phyloP scores from a whole-genome alignment of 2,113 vertebrate genomes.

The Kryptolebias marmoratus region DNA sequence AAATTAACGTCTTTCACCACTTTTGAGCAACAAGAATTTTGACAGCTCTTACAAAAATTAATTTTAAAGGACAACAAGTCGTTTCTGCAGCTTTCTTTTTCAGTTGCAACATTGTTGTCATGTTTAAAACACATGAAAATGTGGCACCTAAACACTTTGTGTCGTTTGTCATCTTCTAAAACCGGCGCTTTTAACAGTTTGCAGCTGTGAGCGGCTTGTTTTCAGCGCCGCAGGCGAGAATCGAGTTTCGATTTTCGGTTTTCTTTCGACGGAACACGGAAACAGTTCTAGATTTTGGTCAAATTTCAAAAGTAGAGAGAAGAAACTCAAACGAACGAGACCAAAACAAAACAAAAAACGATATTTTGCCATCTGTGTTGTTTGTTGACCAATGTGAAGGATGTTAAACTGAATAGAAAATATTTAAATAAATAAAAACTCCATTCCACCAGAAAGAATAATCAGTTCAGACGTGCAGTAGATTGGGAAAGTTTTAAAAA shows the following conservation, averaged over 20 bases:
- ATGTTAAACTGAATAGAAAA: no score
- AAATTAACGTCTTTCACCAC: not conserved
- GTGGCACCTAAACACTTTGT: not conserved
- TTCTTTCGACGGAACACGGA: not conserved
- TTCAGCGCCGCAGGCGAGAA: not conserved
- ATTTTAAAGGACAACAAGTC: no score
- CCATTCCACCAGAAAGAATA: no score
- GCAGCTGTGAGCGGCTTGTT: slow-evolving; percentile 20
- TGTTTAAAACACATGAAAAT: not conserved
- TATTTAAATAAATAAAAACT: no score
- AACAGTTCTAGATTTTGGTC: no score
- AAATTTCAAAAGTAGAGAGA: not conserved
- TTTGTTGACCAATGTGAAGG: no score
- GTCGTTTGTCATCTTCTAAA: not conserved
- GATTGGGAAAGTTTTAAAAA: no score
- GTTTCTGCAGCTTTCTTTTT: not conserved
- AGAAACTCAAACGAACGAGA: not conserved
- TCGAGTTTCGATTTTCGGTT: not conserved
- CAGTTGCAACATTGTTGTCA: not conserved
- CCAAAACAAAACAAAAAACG: not conserved
- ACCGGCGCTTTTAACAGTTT: slow-evolving; percentile 11
- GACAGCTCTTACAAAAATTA: no score
- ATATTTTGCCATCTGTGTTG: not conserved
- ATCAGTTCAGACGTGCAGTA: no score
- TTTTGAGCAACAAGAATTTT: not conserved